Base-by-base conservation (phyloP, 2,113 vertebrate genomes). In the Urocynchramus pylzowi region DNA sequence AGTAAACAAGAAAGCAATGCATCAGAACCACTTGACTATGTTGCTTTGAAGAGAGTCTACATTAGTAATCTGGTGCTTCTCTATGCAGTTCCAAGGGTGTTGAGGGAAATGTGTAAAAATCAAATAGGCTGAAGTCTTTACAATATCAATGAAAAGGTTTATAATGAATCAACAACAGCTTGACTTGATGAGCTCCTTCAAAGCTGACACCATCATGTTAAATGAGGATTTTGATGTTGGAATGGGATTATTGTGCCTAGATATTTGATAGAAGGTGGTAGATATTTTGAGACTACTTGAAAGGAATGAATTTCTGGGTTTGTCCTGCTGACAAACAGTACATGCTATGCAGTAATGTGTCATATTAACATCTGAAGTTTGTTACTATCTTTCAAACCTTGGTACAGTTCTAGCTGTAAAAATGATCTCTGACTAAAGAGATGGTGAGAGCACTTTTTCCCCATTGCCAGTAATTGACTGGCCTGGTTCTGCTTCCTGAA, bases 401-500 rank as follows among this genome's bases (percentile, higher is more conserved):
- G 37, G 11, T 47, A 59, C 15, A 41, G 26, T 74, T 21, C 41
- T 84, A 64, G 30, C 50, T 94, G 30, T 67, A 73, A 83, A 50
- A 83, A 33, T 53, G 5, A 10, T 23, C 53, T 87, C 33, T 57
- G 24, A 52, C 28, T 74, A 59, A 70, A 37, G 18, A 52, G 31
- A 30, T 52, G 39, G 56, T 74, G 69, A 54, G 44, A 78, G 15
- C 27, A 10, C 41, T 89, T 88, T 67, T 15, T 19, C 16, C 6
- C 11, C 11, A 2, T 54, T 79, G 28, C 53, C 53, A 35, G 7
- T 75, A 60, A 50, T 24, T 82, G n/a, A 26, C 27, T 67, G 14
- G 24, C n/a, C 80, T 89, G 70, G 31, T 96, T 96, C 77, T 95
- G 81, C 69, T 93, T 79, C 81, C 70, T 87, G 84, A 91, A 49